phyloP scores from a whole-genome alignment of 2,113 vertebrate genomes.

The Procapra przewalskii region DNA sequence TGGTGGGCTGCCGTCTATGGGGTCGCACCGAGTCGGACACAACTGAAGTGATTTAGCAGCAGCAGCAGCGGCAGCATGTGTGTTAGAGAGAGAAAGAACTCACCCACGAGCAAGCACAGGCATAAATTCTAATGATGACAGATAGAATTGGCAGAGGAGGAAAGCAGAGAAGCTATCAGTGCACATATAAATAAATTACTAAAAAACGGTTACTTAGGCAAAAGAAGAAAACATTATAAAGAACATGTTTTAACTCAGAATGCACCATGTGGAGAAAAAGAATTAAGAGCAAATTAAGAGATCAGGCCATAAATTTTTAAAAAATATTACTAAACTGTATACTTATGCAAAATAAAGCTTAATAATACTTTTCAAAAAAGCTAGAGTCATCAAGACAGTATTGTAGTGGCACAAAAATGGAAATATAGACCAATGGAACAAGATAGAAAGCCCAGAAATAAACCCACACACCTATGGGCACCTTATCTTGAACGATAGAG shows the following conservation, averaged over 20 bases:
- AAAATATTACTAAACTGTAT: not conserved
- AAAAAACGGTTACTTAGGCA: not conserved
- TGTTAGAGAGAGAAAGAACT: not conserved
- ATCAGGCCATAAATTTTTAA: not conserved
- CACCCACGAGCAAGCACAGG: not conserved
- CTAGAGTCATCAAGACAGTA: not conserved
- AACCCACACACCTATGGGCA: not conserved
- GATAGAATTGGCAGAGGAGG: not conserved
- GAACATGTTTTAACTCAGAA: not conserved
- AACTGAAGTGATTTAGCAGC: no score
- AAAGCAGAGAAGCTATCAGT: not conserved
- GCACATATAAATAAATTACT: not conserved
- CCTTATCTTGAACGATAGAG: not conserved
- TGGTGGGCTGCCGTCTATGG: no score
- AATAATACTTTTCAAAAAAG: not conserved
- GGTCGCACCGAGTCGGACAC: no score
- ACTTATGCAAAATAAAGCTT: conserved; percentile 2
- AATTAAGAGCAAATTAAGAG: not conserved
- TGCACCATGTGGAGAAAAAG: not conserved
- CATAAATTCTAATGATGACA: not conserved
- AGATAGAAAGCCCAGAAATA: not conserved
- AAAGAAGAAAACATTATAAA: not conserved
- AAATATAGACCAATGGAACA: not conserved
- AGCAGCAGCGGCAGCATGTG: no score
- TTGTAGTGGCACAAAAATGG: not conserved